These are phyloP conservation scores for Planiliza haematocheilus DNA, from an alignment of 2,113 vertebrate species.

Conservation along the genomic window DNA sequence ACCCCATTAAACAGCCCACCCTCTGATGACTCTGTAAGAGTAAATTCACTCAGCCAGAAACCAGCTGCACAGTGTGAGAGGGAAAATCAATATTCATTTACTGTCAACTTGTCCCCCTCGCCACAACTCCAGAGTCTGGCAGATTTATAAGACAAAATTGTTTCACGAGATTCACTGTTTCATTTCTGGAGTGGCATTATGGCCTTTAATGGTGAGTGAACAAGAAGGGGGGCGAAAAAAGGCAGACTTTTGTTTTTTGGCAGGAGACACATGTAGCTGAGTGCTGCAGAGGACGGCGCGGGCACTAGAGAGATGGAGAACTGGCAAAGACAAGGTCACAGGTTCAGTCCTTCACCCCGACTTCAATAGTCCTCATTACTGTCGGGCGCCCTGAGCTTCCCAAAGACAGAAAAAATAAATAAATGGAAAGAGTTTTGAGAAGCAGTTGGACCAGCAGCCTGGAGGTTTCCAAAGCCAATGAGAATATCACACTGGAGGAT, in stretches of 20 bases:
- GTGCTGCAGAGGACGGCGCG: not conserved
- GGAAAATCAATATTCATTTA: constrained; percentile 78
- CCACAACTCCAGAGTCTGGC: constrained; percentile 44
- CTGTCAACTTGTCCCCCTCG: constrained; percentile 66
- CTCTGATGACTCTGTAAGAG: constrained; percentile 65
- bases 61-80: constrained; percentile 54
- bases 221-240: not conserved
- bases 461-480: not conserved
- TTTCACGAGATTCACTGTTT: constrained; percentile 59
- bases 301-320: constrained; percentile 27
- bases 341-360: constrained; percentile 25
- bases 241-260: constrained; percentile 23
- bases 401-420: constrained; percentile 16
- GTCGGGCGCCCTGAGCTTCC: constrained; percentile 18
- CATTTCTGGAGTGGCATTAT: constrained; percentile 39
- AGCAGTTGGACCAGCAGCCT: constrained; percentile 8
- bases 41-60: constrained; percentile 70
- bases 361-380: constrained; percentile 38
- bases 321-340: constrained; percentile 35
- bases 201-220: constrained; percentile 48
- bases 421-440: not conserved
- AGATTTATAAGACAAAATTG: constrained; percentile 63
- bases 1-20: constrained; percentile 68
- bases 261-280: constrained; percentile 13
- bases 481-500: not conserved